Conservation (phyloP, 2,888 invertebrate genomes). For the Hyppa rectilinea region DNA sequence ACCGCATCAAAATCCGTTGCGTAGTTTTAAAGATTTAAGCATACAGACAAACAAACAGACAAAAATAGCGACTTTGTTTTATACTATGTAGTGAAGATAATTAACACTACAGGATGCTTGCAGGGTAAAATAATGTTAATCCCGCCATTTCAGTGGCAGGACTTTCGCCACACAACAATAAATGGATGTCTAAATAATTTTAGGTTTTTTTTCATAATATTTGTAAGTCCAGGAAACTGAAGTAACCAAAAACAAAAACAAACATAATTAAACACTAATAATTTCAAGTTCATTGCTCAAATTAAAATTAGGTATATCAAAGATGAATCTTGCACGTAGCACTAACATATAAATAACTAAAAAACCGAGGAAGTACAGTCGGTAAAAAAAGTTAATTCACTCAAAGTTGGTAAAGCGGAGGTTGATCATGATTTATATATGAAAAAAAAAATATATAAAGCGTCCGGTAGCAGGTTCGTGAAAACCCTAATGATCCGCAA, state of each 20-base stretch:
- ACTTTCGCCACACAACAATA: too few relatives aligned
- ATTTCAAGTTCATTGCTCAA: constrained; percentile 34
- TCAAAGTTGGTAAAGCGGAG: constrained; percentile 64
- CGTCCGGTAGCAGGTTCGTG: constrained; percentile 77
- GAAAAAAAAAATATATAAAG: constrained; percentile 60
- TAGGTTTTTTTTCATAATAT: too few relatives aligned
- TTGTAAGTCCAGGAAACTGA: too few relatives aligned
- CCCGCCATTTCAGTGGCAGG: too few relatives aligned
- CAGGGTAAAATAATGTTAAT: too few relatives aligned
- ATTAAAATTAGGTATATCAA: constrained; percentile 53
- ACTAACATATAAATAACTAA: constrained; percentile 58
- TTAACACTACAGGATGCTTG: constrained; percentile 3
- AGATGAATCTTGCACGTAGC: constrained; percentile 48
- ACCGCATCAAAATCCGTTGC: too few relatives aligned
- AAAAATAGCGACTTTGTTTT: too few relatives aligned
- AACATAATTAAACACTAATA: background rate
- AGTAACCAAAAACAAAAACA: background rate
- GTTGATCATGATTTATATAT: constrained; percentile 57
- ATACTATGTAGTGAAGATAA: too few relatives aligned
- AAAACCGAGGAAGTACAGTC: constrained; percentile 68
- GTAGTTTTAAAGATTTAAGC: too few relatives aligned
- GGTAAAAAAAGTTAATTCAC: constrained; percentile 69
- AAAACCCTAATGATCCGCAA: constrained; percentile 79
- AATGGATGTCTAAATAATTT: too few relatives aligned
- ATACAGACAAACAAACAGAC: too few relatives aligned